Evolutionary conservation across 2,797 vertebrate genomes (phyloP).

Genomic region (Stomatorhinus walkeri): DNA sequence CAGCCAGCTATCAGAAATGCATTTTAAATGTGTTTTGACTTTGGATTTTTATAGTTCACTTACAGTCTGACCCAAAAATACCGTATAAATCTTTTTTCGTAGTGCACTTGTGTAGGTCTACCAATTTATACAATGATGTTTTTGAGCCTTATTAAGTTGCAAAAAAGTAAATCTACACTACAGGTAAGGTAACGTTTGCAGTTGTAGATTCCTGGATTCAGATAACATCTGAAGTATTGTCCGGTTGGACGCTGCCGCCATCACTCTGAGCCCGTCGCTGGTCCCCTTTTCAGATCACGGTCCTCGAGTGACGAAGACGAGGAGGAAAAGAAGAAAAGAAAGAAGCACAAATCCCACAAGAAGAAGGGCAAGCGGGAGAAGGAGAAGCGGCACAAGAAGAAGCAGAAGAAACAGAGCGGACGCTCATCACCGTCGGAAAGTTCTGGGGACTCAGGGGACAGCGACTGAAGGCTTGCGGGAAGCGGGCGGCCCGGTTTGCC

Average conservation of each 20-base stretch:
- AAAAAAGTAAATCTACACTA: neutral
- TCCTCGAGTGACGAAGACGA: slow-evolving; percentile 66
- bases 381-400: slow-evolving; percentile 61
- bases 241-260: neutral
- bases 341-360: slow-evolving; percentile 69
- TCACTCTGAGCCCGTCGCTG: neutral
- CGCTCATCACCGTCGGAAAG: neutral
- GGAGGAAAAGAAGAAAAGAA: slow-evolving; percentile 58
- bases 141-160: neutral
- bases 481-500: neutral
- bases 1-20: neutral
- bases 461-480: slow-evolving; percentile 43
- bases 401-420: slow-evolving; percentile 29
- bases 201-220: neutral
- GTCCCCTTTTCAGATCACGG: slow-evolving; percentile 50
- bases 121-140: neutral
- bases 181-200: neutral
- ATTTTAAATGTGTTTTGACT: neutral
- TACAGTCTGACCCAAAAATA: neutral
- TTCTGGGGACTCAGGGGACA: slow-evolving; percentile 50
- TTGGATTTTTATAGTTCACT: neutral
- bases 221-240: neutral
- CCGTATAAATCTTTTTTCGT: neutral
- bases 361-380: slow-evolving; percentile 68
- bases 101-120: neutral